These are phyloP conservation scores for Drosophila albomicans DNA, from an alignment of 1,140 invertebrate species.

Conservation along the genomic window DNA sequence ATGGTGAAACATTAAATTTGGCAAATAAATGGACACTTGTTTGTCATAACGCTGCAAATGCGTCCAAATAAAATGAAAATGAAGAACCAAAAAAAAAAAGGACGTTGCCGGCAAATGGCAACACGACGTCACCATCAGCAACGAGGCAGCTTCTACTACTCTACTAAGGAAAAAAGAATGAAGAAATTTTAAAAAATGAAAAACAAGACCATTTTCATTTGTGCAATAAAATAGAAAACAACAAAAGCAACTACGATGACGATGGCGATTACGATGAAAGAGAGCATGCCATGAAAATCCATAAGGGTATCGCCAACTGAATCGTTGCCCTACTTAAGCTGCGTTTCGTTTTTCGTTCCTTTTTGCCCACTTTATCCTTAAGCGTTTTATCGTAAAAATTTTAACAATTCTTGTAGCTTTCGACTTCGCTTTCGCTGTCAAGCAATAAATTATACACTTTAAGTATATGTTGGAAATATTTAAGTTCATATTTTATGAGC, in stretches of 20 bases:
- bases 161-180: not conserved
- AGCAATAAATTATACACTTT: too few species aligned
- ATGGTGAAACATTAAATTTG: conserved; percentile 83
- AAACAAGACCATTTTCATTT: conserved; percentile 82
- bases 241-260: conserved; percentile 41
- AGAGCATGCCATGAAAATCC: conserved; percentile 7
- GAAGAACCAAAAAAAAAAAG: conserved; percentile 54
- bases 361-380: not conserved
- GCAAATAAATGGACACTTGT: conserved; percentile 83
- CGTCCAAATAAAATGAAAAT: conserved; percentile 73
- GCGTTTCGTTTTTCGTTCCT: not conserved
- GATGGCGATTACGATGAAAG: too few species aligned
- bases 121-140: not conserved
- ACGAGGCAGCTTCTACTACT: conserved; percentile 44
- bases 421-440: too few species aligned
- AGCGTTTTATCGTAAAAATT: not conserved
- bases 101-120: conserved; percentile 31
- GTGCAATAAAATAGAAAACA: conserved; percentile 82
- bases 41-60: conserved; percentile 83
- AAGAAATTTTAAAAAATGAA: conserved; percentile 71
- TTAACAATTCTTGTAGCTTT: too few species aligned
- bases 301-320: not conserved
- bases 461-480: too few species aligned
- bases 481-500: too few species aligned
- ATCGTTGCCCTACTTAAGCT: conserved; percentile 16